phyloP scores from a whole-genome alignment of 2,888 invertebrate genomes.

The Tenthredo scrophulariae region DNA sequence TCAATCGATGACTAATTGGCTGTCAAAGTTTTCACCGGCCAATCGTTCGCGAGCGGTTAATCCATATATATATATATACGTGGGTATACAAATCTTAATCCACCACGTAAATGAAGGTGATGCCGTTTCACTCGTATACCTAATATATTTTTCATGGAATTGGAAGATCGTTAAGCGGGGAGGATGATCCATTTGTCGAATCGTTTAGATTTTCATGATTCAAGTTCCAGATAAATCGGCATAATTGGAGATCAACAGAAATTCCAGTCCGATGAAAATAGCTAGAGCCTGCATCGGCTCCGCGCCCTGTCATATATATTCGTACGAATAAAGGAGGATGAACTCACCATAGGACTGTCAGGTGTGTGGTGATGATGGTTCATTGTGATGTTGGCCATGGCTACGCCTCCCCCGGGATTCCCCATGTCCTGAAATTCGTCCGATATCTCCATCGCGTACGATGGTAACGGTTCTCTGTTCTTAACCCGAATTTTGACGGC shows the following conservation, averaged over 20 bases:
- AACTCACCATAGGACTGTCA: constrained; percentile 89
- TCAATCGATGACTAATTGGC: constrained; percentile 50
- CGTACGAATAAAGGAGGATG: not conserved
- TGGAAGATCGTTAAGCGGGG: no score
- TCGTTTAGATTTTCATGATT: no score
- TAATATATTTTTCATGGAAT: no score
- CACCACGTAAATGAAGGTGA: no score
- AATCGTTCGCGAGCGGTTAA: constrained; percentile 22
- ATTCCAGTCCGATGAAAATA: no score
- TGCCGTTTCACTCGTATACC: no score
- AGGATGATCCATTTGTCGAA: no score
- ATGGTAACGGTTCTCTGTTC: constrained; percentile 92
- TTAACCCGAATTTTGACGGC: constrained; percentile 92
- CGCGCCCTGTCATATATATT: no score
- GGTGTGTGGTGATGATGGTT: constrained; percentile 82
- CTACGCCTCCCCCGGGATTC: constrained; percentile 71
- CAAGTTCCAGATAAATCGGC: no score
- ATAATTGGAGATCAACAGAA: no score
- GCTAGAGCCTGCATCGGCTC: no score
- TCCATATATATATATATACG: not conserved
- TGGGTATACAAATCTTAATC: no score
- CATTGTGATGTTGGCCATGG: constrained; percentile 70
- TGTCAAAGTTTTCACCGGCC: constrained; percentile 27
- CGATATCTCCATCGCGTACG: constrained; percentile 88
- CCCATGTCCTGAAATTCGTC: constrained; percentile 76